Base-by-base conservation (phyloP, 2,888 invertebrate species). In the Caenorhabditis afra region DNA sequence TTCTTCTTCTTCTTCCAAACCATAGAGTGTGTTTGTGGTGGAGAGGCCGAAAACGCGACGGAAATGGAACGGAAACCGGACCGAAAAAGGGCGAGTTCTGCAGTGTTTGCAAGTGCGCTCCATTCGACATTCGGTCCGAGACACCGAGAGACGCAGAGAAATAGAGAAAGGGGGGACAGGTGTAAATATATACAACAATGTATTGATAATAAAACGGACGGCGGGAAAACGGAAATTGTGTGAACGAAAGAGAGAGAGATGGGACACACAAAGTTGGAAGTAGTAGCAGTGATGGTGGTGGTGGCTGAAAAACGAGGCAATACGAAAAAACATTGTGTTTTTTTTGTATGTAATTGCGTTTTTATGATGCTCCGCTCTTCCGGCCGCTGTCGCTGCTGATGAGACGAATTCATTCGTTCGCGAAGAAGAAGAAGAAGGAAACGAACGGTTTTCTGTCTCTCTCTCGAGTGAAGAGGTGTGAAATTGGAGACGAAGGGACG, bases 271-370 rank as follows among this genome's bases (percentile, higher is more conserved):
- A 29, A 29, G 29, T 29, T 41, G 29, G 37, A 18, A 10, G 45
- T 29, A 22, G 41, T 4, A 10, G 20, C 59, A 35, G 59, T 59
- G 58, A 59, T 59, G 50, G 62, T n/a, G n/a, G n/a, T n/a, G n/a
- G n/a, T n/a, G n/a, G n/a, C n/a, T n/a, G n/a, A n/a, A n/a, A n/a
- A 44, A 68, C 52, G 20, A 44, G n/a, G n/a, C n/a, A n/a, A 39
- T 14, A 57, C 57, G 47, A 58, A 66, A 58, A 66, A 29, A 66
- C 57, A 45, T 39, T 57, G 29, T 57, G 41, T 57, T 68, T 67
- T 68, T 67, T 67, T 50, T 14, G 57, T 66, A 22, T 50, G 58
- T 58, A 67, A 67, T 67, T 57, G 67, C 67, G 67, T 67, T 67
- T 66, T 68, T 59, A 68, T 68, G 67, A 68, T 29, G 29, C 29